Evolutionary conservation across 1,140 invertebrate genomes (phyloP).

Genomic region (Matsumurasca onukii): DNA sequence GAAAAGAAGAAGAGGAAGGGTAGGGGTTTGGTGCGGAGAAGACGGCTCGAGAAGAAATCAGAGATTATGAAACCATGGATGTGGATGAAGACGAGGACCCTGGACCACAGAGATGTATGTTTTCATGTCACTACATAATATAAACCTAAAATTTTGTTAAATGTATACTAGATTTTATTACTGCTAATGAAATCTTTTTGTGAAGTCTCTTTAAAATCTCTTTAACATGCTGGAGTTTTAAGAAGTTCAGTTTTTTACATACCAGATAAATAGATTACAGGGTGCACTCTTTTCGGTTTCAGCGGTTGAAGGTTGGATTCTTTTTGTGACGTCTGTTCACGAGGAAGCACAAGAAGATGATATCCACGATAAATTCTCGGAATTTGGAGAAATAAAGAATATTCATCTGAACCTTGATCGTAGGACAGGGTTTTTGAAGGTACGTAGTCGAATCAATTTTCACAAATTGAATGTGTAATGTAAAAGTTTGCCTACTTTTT

Average conservation of each 20-base stretch:
- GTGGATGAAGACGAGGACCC: constrained; percentile 74
- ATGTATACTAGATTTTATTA: neutral
- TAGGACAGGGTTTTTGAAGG: constrained; percentile 96
- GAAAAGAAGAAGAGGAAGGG: constrained; percentile 95
- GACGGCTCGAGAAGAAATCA: constrained; percentile 69
- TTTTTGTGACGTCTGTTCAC: constrained; percentile 96
- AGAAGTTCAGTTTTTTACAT: too few species aligned
- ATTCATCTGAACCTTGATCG: constrained; percentile 95
- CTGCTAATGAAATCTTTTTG: neutral
- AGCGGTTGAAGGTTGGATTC: constrained; percentile 98
- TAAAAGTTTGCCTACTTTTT: too few species aligned
- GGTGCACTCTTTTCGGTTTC: too few species aligned
- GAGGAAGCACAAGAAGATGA: constrained; percentile 98
- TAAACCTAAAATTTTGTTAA: neutral
- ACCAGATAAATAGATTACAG: too few species aligned
- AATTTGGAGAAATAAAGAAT: constrained; percentile 98
- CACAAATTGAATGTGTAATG: too few species aligned
- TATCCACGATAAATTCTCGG: constrained; percentile 94
- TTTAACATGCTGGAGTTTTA: neutral
- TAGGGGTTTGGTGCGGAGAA: constrained; percentile 83
- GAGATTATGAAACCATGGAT: constrained; percentile 84
- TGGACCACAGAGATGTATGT: constrained; percentile 86
- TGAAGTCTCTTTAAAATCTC: neutral
- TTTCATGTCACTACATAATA: neutral
- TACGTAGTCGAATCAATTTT: constrained; percentile 44